phyloP scores from a whole-genome alignment of 2,113 vertebrate genomes.

The Danionella cerebrum region DNA sequence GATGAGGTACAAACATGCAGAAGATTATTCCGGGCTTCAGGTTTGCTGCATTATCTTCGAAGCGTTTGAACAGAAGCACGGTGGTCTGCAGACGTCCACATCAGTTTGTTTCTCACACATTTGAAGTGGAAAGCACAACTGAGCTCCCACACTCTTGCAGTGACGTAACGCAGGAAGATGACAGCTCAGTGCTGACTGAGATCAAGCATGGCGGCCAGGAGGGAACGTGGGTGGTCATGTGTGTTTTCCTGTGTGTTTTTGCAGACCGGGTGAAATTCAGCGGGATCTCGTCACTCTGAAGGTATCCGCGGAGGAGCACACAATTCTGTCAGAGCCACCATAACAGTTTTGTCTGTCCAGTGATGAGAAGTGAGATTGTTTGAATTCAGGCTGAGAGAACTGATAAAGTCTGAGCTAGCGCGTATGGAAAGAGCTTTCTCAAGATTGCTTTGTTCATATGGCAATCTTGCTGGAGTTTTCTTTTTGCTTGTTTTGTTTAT shows the following conservation, averaged over 20 bases:
- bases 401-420: neutral
- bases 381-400: neutral
- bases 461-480: neutral
- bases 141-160: constrained; percentile 2
- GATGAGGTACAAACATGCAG: neutral
- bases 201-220: neutral
- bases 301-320: constrained; percentile 3
- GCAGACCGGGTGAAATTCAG: constrained; percentile 1
- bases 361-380: neutral
- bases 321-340: constrained; percentile 8
- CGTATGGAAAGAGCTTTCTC: neutral
- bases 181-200: neutral
- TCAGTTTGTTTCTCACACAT: constrained; percentile 22
- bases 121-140: constrained; percentile 12
- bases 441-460: neutral
- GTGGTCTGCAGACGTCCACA: constrained; percentile 17
- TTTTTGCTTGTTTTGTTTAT: too few species aligned
- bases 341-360: constrained; percentile 9
- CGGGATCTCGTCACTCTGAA: neutral
- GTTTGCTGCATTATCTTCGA: constrained; percentile 33
- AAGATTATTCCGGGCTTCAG: neutral
- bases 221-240: constrained; percentile 14
- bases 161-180: constrained; percentile 15
- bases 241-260: neutral
- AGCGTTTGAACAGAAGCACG: constrained; percentile 3